Conservation (phyloP, 2,113 vertebrate genomes). For the Cheirogaleus medius region DNA sequence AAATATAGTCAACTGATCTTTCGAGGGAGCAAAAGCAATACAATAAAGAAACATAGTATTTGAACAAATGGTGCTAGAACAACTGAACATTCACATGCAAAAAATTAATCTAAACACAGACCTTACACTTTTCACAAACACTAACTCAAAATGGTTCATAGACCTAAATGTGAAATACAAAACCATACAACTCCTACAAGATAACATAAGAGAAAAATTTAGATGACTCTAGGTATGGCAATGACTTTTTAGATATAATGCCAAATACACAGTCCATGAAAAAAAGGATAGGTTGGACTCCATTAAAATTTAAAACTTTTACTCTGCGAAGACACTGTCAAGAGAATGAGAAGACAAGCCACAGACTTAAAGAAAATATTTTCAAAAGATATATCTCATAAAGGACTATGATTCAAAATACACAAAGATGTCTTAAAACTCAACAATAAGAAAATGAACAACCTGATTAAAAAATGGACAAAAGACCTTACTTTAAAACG, state of each 20-base stretch:
- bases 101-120: neutral
- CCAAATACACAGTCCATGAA: neutral
- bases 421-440: neutral
- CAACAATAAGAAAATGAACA: neutral
- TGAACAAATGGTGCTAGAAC: neutral
- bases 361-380: neutral
- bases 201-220: neutral
- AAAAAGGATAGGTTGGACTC: neutral
- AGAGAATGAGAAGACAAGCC: neutral
- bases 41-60: too few relatives aligned
- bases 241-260: neutral
- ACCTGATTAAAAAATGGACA: neutral
- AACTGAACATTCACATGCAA: neutral
- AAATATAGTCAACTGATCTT: neutral
- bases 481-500: neutral
- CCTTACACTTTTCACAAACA: neutral
- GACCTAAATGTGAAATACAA: neutral
- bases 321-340: neutral
- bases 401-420: neutral
- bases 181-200: neutral
- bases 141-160: neutral
- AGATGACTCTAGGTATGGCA: fast-evolving
- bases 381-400: neutral
- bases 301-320: neutral
- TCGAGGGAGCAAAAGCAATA: neutral